Percentiles rank a stretch among this genome's conserved stretches.
These are phyloP conservation scores for Zosterops lateralis DNA, from an alignment of 2,113 vertebrate genomes.

Conservation along the genomic window DNA sequence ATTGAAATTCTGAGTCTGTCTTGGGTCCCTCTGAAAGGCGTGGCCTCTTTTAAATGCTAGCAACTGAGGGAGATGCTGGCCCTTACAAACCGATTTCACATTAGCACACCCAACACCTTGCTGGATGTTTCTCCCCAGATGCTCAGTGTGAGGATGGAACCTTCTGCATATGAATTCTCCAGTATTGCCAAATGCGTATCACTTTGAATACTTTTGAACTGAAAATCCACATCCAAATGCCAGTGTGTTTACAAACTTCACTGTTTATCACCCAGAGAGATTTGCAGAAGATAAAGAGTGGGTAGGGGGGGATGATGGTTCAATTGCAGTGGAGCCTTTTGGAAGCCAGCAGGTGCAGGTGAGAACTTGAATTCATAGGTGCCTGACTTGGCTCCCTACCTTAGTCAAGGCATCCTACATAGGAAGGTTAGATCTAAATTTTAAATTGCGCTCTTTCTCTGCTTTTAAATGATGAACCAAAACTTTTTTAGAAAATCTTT, in stretches of 20 bases:
- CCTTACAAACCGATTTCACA: neutral
- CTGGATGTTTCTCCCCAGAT: neutral
- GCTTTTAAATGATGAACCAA: neutral
- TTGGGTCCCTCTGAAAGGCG: neutral
- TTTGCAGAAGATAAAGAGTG: neutral
- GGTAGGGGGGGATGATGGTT: neutral
- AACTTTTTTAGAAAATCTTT: neutral
- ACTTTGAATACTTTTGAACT: neutral
- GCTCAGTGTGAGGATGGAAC: neutral
- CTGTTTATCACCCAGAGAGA: neutral
- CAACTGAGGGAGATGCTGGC: neutral
- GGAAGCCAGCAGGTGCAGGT: neutral
- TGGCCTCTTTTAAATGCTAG: constrained; percentile 17
- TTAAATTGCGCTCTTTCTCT: neutral
- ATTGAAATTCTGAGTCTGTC: constrained; percentile 36
- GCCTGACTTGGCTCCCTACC: neutral
- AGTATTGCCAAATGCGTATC: neutral
- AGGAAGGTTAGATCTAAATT: neutral
- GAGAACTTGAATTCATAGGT: neutral
- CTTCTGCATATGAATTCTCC: neutral
- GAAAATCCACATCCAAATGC: neutral
- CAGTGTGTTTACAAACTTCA: neutral
- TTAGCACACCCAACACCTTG: neutral
- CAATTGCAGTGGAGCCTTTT: neutral
- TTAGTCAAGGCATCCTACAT: neutral